Evolutionary conservation across 2,888 invertebrate genomes (phyloP), one percentile per base, ranked within the genome.

Genomic region (Aphrophora alni): DNA sequence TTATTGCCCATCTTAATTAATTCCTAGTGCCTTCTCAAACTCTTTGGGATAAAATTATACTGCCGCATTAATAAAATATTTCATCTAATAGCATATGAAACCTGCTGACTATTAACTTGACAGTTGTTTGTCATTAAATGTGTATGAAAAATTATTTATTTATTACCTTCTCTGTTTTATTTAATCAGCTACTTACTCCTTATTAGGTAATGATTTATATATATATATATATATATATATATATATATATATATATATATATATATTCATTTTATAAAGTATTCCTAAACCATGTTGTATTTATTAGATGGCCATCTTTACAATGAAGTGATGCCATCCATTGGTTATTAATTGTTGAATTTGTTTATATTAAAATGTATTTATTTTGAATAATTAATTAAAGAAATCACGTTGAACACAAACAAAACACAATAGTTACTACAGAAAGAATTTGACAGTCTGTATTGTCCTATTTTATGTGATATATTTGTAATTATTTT

Each of bases 401-500:
- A 44, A 44, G 17, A 44, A 44, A 8, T 44, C 33, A 33, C 4
- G 10, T 44, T 14, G 44, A 44, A 44, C 17, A 3, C 44, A 44
- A 44, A 44, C 10, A 2, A 44, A 44, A 69, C 33, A 69, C 38
- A 33, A 24, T 70, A 27, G 28, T 69, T 76, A 44, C 33, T 38
- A 75, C 26, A 26, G 28, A 33, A 8, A 28, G 68, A 38, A 28
- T 69, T 69, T 69, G 44, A 68, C 10, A 10, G 26, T 28, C 12
- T 44, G 73, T 51, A 72, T 72, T 78, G 71, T 71, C 59, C 72
- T 73, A 27, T 38, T 78, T 78, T 78, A 78, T 78, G 78, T 78
- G 78, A 78, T 78, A 78, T 78, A 78, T 78, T 78, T 78, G 78
- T 78, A 78, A 78, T 78, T 78, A 78, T 78, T 78, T 77, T 71